Percentiles rank a stretch among this genome's conserved stretches.
Conservation (phyloP, 2,888 invertebrate genomes). For the Pardosa pseudoannulata region DNA sequence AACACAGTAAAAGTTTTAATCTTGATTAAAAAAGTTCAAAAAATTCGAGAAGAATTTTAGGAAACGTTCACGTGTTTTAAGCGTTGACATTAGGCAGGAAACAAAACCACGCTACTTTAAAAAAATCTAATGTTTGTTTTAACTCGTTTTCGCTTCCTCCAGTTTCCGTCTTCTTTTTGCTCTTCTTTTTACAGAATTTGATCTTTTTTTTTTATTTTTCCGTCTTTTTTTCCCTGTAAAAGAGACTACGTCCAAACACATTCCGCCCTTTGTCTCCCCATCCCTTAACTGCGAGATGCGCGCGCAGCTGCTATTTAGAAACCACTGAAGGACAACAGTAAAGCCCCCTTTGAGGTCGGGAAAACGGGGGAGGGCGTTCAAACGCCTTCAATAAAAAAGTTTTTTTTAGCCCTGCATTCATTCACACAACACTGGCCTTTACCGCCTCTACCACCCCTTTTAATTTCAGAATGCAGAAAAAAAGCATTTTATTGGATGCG, state of each 20-base stretch:
- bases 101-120: constrained; percentile 57
- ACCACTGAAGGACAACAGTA: constrained; percentile 68
- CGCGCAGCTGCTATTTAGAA: constrained; percentile 66
- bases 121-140: constrained; percentile 56
- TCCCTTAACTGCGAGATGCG: constrained; percentile 28
- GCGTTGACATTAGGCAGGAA: constrained; percentile 61
- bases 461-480: constrained; percentile 24
- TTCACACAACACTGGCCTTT: constrained; percentile 54
- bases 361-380: constrained; percentile 18
- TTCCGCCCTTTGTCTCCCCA: constrained; percentile 2
- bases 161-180: constrained; percentile 45
- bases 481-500: constrained; percentile 65
- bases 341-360: constrained; percentile 30
- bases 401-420: constrained; percentile 33
- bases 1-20: constrained; percentile 22
- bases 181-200: constrained; percentile 16
- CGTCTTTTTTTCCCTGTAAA: neutral
- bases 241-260: constrained; percentile 51
- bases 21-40: constrained; percentile 5
- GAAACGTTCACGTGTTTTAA: constrained; percentile 30
- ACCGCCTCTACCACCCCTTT: constrained; percentile 37
- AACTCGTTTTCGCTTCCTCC: constrained; percentile 64
- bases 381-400: neutral
- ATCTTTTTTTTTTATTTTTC: constrained; percentile 8
- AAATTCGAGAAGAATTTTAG: constrained; percentile 17